These are phyloP conservation scores for Vanessa atalanta DNA, from an alignment of 1,140 invertebrate genomes.

Conservation along the genomic window DNA sequence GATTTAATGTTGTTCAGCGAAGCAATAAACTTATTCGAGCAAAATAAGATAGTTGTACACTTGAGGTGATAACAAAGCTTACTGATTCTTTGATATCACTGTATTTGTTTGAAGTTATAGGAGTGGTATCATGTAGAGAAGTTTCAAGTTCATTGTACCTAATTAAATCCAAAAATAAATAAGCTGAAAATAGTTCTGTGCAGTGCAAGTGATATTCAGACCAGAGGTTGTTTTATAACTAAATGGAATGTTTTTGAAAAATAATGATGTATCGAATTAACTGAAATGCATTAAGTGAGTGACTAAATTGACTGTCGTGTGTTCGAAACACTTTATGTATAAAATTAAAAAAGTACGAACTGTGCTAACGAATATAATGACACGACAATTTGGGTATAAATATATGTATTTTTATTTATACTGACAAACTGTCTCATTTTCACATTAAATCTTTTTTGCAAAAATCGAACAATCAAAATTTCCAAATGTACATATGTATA, in stretches of 20 bases:
- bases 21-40: conserved; percentile 24
- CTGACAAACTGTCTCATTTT: too few relatives aligned
- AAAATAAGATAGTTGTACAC: conserved; percentile 22
- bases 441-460: too few relatives aligned
- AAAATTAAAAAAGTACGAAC: too few relatives aligned
- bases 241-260: background rate
- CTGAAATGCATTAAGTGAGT: too few relatives aligned
- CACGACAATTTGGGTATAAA: too few relatives aligned
- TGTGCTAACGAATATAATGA: too few relatives aligned
- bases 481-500: too few relatives aligned
- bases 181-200: conserved; percentile 27
- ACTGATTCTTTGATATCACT: conserved; percentile 15
- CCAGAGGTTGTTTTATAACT: background rate
- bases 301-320: too few relatives aligned
- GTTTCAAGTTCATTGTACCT: conserved; percentile 35
- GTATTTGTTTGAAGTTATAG: background rate
- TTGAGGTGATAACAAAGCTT: conserved; percentile 18
- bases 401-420: too few relatives aligned
- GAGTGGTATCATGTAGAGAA: background rate
- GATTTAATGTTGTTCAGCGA: conserved; percentile 30
- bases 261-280: too few relatives aligned
- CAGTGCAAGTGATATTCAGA: background rate
- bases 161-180: conserved; percentile 37
- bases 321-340: too few relatives aligned
- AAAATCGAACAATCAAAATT: too few relatives aligned